Evolutionary conservation across 2,113 vertebrate genomes (phyloP).

Genomic region (Euleptes europaea): DNA sequence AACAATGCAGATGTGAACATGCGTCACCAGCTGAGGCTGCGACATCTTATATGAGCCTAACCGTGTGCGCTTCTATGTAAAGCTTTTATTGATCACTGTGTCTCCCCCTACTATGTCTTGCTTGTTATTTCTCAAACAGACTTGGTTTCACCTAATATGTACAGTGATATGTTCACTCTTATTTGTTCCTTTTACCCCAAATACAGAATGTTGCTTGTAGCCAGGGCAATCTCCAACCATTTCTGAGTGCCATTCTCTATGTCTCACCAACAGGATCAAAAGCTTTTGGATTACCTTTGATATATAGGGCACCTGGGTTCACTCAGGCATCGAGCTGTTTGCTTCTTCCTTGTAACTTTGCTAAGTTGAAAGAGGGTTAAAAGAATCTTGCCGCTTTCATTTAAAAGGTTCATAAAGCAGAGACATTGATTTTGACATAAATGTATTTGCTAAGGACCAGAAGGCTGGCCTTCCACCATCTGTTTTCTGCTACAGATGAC

Average conservation of each 20-base stretch:
- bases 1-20: too few relatives aligned
- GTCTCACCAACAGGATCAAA: slow-evolving; percentile 62
- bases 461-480: background rate
- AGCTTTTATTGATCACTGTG: too few relatives aligned
- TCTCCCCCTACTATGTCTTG: too few relatives aligned
- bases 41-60: too few relatives aligned
- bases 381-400: slow-evolving; percentile 3
- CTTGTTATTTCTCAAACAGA: background rate
- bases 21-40: too few relatives aligned
- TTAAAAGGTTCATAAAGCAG: slow-evolving; percentile 14
- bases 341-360: slow-evolving; percentile 46
- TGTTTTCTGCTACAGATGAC: background rate
- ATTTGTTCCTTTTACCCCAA: background rate
- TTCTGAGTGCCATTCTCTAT: slow-evolving; percentile 25
- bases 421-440: slow-evolving; percentile 14
- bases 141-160: background rate
- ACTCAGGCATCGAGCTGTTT: slow-evolving; percentile 26
- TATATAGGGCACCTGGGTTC: slow-evolving; percentile 27
- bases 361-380: slow-evolving; percentile 38
- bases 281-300: slow-evolving; percentile 53
- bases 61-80: too few relatives aligned
- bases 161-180: background rate
- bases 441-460: background rate
- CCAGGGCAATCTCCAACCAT: background rate
- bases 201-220: slow-evolving; percentile 22